Base-by-base conservation (phyloP, 92 coral and sea anemone genomes). In the Ricordea florida region DNA sequence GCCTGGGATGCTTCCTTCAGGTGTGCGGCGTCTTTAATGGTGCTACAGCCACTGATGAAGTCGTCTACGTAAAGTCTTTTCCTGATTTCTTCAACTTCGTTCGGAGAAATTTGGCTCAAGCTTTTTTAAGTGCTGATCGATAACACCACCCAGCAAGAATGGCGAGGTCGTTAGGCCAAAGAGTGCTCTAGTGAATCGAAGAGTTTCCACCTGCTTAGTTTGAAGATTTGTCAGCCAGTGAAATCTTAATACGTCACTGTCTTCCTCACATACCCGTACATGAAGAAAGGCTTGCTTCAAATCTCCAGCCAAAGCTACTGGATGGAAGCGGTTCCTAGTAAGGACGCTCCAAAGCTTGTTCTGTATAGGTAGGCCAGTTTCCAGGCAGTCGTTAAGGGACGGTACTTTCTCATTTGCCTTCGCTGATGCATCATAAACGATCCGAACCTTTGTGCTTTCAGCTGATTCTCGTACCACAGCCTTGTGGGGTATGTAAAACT, bases 271-370 rank as follows among this genome's bases (percentile, higher is more conserved):
- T 0, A 68, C 48, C 13, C 31, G 38, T 1, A 68, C 62, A 13
- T 68, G 75, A 0, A 47, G 45, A 44, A 68, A 68, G 21, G 62
- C 75, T 0, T 68, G 75, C 35, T 49, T 68, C 7, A 68, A 21
- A 48, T 68, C 75, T 22, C 3, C 62, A 44, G 2, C 16, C 0
- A 68, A 6, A 4, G 56, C 79, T 0, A 72, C 62, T 18, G 67
- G 55, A 20, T 72, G 35, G 14, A 72, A 24, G 6, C 67, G 62
- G 67, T 56, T 72, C n/a, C n/a, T n/a, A n/a, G n/a, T n/a, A n/a
- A n/a, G n/a, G n/a, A n/a, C n/a, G n/a, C n/a, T n/a, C n/a, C n/a
- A n/a, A n/a, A 72, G 59, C 20, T 35, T 23, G 67, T 72, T 72
- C 31, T 72, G 79, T 2, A 57, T 52, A 3, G 79, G 66, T 5